These are phyloP conservation scores for Stenurella melanura DNA, from an alignment of 2,888 invertebrate genomes.

Conservation along the genomic window DNA sequence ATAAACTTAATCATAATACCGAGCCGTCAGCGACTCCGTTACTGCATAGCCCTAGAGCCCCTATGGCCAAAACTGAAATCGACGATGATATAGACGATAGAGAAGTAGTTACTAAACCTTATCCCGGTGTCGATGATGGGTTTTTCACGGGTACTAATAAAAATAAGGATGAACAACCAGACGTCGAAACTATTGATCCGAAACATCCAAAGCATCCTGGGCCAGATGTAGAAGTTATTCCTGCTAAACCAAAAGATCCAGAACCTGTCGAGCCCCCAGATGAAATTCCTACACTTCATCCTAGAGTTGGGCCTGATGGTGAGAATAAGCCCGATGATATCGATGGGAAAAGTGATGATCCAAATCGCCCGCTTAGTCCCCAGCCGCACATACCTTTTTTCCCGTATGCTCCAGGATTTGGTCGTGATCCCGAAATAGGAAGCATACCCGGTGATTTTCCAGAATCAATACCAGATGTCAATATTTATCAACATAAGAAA, in stretches of 20 bases:
- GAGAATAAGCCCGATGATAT: conserved; percentile 44
- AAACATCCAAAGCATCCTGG: conserved; percentile 37
- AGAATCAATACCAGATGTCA: conserved; percentile 80
- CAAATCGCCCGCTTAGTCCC: background rate
- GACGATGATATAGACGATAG: conserved; percentile 76
- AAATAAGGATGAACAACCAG: conserved; percentile 60
- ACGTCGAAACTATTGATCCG: conserved; percentile 46
- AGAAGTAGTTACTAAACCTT: conserved; percentile 70
- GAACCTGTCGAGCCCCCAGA: conserved; percentile 39
- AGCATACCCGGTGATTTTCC: conserved; percentile 52
- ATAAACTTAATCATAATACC: conserved; percentile 13
- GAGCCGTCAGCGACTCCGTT: conserved; percentile 8
- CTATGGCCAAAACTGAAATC: conserved; percentile 76
- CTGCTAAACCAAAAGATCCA: conserved; percentile 46
- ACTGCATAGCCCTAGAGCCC: conserved; percentile 64
- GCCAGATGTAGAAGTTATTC: conserved; percentile 51
- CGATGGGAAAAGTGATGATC: conserved; percentile 32
- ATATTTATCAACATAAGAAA: conserved; percentile 92
- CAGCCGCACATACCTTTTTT: conserved; percentile 39
- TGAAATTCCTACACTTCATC: conserved; percentile 71
- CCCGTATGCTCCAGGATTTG: conserved; percentile 55
- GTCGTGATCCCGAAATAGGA: conserved; percentile 63
- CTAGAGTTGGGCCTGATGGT: conserved; percentile 56
- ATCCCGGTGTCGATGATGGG: conserved; percentile 81
- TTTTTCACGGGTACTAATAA: conserved; percentile 70